phyloP scores from a whole-genome alignment of 2,888 invertebrate genomes.

The Agrilus mali region DNA sequence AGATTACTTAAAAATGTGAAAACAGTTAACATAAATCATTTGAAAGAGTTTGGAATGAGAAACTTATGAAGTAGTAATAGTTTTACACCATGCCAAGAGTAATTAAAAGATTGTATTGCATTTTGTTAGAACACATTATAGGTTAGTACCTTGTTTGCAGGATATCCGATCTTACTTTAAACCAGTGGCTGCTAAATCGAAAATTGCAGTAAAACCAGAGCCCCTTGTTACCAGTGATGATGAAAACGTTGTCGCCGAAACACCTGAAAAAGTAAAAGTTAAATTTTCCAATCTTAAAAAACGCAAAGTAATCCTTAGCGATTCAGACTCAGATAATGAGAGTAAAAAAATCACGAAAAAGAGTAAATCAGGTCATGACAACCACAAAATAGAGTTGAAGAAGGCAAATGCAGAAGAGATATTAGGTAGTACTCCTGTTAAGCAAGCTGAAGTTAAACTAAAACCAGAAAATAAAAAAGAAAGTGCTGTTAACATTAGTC shows the following conservation, averaged over 20 bases:
- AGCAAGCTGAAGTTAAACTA: constrained; percentile 33
- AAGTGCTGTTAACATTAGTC: constrained; percentile 5
- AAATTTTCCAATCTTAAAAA: constrained; percentile 17
- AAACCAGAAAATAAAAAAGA: constrained; percentile 11
- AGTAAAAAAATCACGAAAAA: constrained; percentile 15
- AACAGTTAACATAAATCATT: too few relatives aligned
- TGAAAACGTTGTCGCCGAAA: constrained; percentile 44
- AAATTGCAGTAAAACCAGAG: constrained; percentile 12
- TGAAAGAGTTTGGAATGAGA: too few relatives aligned
- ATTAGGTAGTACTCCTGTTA: constrained; percentile 50
- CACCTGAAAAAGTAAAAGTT: constrained; percentile 30
- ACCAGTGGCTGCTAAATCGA: constrained; percentile 23
- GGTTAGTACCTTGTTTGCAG: constrained; percentile 28
- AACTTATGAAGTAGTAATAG: too few relatives aligned
- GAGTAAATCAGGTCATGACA: constrained; percentile 11
- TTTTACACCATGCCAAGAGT: too few relatives aligned
- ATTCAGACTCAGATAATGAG: constrained; percentile 22
- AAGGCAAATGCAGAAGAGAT: constrained; percentile 38
- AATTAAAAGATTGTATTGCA: too few relatives aligned
- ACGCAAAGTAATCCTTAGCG: constrained; percentile 17
- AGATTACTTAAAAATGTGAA: too few relatives aligned
- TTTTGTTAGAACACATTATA: too few relatives aligned
- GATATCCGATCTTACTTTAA: constrained; percentile 52
- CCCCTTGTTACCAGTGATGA: constrained; percentile 42
- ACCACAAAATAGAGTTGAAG: constrained; percentile 32